Conservation (phyloP, 2,888 invertebrate species). For the Mimumesa dahlbomi region DNA sequence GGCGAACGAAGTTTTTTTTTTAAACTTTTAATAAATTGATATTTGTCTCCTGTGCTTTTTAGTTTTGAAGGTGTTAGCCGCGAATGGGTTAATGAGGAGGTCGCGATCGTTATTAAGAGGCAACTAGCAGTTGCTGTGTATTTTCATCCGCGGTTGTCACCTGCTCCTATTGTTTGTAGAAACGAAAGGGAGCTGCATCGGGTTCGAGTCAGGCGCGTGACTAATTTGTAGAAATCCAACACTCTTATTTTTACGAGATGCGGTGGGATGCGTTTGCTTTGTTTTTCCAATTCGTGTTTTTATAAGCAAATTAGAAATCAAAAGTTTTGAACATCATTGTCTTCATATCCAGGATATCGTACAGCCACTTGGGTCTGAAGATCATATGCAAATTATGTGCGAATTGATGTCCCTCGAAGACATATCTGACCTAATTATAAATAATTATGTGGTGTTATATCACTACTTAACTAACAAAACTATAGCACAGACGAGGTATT, state of each 20-base stretch:
- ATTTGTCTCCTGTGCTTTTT: too few species aligned
- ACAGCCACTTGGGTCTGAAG: slow-evolving; percentile 78
- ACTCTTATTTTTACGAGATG: slow-evolving; percentile 68
- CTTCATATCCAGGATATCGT: slow-evolving; percentile 78
- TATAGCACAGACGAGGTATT: not conserved
- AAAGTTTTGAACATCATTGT: slow-evolving; percentile 73
- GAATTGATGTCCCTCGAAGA: slow-evolving; percentile 76
- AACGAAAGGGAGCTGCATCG: slow-evolving; percentile 51
- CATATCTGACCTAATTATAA: slow-evolving; percentile 74
- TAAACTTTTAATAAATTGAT: too few species aligned
- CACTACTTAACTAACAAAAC: not conserved
- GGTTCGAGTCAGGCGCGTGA: slow-evolving; percentile 57
- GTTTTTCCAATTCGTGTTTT: too few species aligned
- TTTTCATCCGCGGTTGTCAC: slow-evolving; percentile 60
- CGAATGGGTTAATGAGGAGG: not conserved
- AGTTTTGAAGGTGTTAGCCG: too few species aligned
- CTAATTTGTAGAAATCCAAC: slow-evolving; percentile 66
- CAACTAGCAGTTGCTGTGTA: not conserved
- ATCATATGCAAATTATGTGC: slow-evolving; percentile 69
- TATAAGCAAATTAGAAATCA: slow-evolving; percentile 38
- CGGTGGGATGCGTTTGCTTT: too few species aligned
- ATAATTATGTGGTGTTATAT: not conserved
- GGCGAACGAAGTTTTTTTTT: too few species aligned
- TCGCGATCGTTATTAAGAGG: slow-evolving; percentile 31
- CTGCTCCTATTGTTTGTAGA: slow-evolving; percentile 69